Evolutionary conservation across 2,888 invertebrate species (phyloP).

Genomic region (Xylocampa areola): DNA sequence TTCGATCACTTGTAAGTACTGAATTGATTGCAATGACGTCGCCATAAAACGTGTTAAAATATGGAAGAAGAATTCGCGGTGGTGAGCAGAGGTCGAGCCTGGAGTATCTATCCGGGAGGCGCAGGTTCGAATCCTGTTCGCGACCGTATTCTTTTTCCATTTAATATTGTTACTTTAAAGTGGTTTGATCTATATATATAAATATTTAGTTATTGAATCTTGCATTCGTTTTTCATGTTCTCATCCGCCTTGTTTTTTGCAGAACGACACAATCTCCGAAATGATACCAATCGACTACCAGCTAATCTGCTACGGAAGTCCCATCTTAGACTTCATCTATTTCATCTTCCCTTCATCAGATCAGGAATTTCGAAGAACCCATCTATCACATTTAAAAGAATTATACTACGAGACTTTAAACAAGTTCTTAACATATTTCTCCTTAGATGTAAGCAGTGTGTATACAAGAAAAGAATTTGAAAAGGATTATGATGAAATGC

Average conservation of each 20-base stretch:
- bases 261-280: slow-evolving; percentile 59
- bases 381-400: slow-evolving; percentile 64
- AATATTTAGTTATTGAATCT: not conserved
- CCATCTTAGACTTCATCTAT: slow-evolving; percentile 60
- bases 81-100: no score
- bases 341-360: slow-evolving; percentile 62
- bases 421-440: slow-evolving; percentile 63
- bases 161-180: no score
- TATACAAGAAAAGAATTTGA: slow-evolving; percentile 67
- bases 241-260: slow-evolving; percentile 17
- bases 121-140: no score
- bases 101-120: no score
- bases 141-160: no score
- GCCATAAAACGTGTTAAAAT: no score
- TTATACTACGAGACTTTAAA: slow-evolving; percentile 63
- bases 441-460: slow-evolving; percentile 55
- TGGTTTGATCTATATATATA: not conserved
- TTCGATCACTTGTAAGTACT: no score
- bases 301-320: slow-evolving; percentile 58
- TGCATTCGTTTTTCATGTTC: not conserved
- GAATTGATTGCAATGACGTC: no score
- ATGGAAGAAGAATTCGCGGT: no score
- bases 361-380: slow-evolving; percentile 60
- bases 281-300: slow-evolving; percentile 66
- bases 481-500: slow-evolving; percentile 57